Percentiles rank a stretch among this genome's conserved stretches.
These are phyloP conservation scores for Narcine bancroftii DNA, from an alignment of 2,113 vertebrate genomes.

Conservation along the genomic window DNA sequence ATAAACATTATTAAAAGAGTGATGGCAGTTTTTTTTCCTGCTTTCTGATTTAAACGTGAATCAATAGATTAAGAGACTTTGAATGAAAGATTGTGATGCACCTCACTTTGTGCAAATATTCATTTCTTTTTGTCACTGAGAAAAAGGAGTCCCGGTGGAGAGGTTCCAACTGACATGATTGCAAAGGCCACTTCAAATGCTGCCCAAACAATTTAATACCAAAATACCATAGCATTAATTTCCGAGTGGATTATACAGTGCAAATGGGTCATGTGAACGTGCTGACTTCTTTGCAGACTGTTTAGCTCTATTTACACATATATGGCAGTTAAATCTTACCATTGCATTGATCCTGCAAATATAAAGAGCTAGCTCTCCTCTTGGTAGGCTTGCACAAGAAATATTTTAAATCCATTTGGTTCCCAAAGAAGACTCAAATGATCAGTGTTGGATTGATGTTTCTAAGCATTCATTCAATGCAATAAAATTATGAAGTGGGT, in stretches of 20 bases:
- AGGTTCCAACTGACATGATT: background rate
- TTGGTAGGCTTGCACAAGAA: background rate
- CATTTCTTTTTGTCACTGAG: background rate
- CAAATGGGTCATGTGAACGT: background rate
- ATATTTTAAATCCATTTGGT: background rate
- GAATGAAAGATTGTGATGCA: background rate
- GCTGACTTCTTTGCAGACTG: conserved; percentile 15
- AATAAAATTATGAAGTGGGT: background rate
- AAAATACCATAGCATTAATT: background rate
- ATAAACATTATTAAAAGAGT: background rate
- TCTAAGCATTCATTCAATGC: background rate
- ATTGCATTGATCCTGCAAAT: conserved; percentile 21
- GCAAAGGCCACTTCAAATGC: background rate
- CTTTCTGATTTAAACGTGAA: background rate
- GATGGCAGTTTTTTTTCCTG: background rate
- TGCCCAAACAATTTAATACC: background rate
- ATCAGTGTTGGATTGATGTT: background rate
- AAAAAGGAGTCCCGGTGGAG: background rate
- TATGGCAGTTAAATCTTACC: conserved; percentile 24
- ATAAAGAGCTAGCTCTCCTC: background rate
- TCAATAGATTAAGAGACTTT: background rate
- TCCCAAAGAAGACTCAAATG: background rate
- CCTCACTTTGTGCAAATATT: background rate
- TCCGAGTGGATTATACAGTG: background rate
- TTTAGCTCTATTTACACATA: conserved; percentile 16